Base-by-base conservation (phyloP, 2,888 invertebrate genomes). In the Agrochola lota region DNA sequence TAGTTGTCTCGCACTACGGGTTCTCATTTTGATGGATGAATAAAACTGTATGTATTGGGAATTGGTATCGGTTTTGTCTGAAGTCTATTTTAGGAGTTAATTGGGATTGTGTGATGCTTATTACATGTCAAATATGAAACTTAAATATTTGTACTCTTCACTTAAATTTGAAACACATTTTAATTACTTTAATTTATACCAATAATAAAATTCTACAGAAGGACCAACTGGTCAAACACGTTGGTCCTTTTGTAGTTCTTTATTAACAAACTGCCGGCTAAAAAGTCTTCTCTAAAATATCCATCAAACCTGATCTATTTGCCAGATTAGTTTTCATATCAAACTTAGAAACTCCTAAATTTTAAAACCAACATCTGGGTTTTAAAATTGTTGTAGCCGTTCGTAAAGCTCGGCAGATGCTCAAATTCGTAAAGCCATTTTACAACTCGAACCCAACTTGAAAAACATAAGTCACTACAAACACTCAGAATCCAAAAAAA, bases 401-500 rank as follows among this genome's bases (percentile, higher is more conserved):
- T 52, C 17, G 12, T 26, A 20, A 17, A 63, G 46, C 55, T 43
- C 20, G 17, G 69, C 46, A n/a, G 30, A 70, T 77, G 57, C 46
- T 59, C n/a, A 70, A 49, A 74, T n/a, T 15, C 20, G 40, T 26
- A 26, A 74, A 75, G 0, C 20, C 17, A 66, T 71, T 75, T 73
- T 71, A 57, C 67, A 75, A 73, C 23, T 64, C 64, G 43, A 77
- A 66, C 26, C 52, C 57, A 26, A 73, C 72, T 67, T 35, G 55
- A 26, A 60, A 76, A 71, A 12, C 40, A 43, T 83, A 78, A 80
- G 57, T 59, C 66, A 69, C 75, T 70, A 72, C 71, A 75, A 85
- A 59, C 71, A 66, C 71, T 76, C 74, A 71, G 60, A 55, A 52
- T 52, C 30, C 46, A 72, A 80, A 83, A 86, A 80, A 81, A 70